Conservation (phyloP, 2,797 vertebrate species). For the Pelochelys cantorii region DNA sequence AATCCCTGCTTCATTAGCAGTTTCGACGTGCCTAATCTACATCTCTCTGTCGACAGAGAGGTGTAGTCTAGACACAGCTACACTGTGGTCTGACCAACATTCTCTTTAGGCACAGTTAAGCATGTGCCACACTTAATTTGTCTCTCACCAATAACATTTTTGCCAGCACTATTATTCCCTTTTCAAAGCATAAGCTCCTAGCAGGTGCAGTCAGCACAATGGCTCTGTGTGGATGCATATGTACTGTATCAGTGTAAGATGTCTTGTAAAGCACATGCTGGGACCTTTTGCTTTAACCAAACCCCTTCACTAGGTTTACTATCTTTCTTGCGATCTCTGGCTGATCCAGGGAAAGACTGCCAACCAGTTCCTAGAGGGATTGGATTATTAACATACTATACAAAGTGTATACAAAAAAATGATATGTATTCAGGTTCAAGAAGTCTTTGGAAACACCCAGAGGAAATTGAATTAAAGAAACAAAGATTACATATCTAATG, state of each 20-base stretch:
- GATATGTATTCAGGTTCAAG: not conserved
- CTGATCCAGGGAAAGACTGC: accelerated
- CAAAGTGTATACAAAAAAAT: not conserved
- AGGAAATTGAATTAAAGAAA: not conserved
- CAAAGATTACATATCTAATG: not conserved
- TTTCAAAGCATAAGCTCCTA: no score
- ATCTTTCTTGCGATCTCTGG: not conserved
- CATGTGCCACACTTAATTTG: not conserved
- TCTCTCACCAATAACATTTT: not conserved
- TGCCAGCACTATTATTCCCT: not conserved
- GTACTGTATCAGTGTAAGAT: not conserved
- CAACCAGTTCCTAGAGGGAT: not conserved
- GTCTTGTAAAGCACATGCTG: not conserved
- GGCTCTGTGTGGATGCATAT: no score
- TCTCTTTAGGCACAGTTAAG: not conserved
- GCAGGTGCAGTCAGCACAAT: not conserved
- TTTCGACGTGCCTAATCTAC: no score
- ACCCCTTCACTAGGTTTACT: not conserved
- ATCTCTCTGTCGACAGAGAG: no score
- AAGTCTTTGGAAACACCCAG: not conserved
- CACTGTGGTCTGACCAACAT: no score
- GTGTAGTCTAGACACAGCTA: no score
- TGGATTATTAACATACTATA: not conserved
- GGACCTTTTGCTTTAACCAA: not conserved
- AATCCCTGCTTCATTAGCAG: no score